Evolutionary conservation across 2,888 invertebrate genomes (phyloP).

Genomic region (Xanthorhoe spadicearia): DNA sequence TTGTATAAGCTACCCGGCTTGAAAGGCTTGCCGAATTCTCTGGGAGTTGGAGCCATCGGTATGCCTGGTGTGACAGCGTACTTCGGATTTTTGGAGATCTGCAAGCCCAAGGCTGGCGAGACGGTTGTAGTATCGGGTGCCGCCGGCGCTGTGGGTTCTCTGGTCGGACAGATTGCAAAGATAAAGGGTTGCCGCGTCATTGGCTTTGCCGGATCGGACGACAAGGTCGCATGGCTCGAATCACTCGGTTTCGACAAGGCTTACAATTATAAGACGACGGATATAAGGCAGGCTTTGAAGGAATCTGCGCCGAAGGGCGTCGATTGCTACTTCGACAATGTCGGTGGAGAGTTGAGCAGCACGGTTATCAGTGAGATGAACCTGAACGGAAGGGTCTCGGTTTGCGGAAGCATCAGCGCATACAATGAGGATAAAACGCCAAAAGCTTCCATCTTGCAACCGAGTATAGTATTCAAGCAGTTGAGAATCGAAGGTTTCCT

Average conservation of each 20-base stretch:
- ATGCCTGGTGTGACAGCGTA: slow-evolving; percentile 90
- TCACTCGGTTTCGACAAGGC: slow-evolving; percentile 88
- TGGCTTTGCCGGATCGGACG: slow-evolving; percentile 89
- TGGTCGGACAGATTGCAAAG: slow-evolving; percentile 91
- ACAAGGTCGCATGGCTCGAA: slow-evolving; percentile 88
- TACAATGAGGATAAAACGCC: slow-evolving; percentile 69
- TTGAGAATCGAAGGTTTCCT: slow-evolving; percentile 87
- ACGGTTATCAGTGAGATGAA: slow-evolving; percentile 86
- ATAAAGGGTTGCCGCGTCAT: slow-evolving; percentile 86
- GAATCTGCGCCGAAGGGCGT: slow-evolving; percentile 72
- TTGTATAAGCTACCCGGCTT: slow-evolving; percentile 80
- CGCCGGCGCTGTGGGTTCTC: slow-evolving; percentile 90
- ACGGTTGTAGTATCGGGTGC: slow-evolving; percentile 89
- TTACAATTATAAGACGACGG: slow-evolving; percentile 89
- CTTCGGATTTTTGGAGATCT: slow-evolving; percentile 88
- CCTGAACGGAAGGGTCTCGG: slow-evolving; percentile 80
- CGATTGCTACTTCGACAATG: slow-evolving; percentile 91
- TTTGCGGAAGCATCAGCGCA: slow-evolving; percentile 86
- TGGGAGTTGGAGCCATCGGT: slow-evolving; percentile 86
- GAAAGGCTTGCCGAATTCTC: slow-evolving; percentile 77
- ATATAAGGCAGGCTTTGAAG: slow-evolving; percentile 82
- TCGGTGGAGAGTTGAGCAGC: slow-evolving; percentile 87
- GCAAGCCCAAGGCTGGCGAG: slow-evolving; percentile 88
- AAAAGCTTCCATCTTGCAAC: slow-evolving; percentile 79
- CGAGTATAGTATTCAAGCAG: slow-evolving; percentile 82